These are phyloP conservation scores for Ferrisia virgata DNA, from an alignment of 2,888 invertebrate species.

Conservation along the genomic window DNA sequence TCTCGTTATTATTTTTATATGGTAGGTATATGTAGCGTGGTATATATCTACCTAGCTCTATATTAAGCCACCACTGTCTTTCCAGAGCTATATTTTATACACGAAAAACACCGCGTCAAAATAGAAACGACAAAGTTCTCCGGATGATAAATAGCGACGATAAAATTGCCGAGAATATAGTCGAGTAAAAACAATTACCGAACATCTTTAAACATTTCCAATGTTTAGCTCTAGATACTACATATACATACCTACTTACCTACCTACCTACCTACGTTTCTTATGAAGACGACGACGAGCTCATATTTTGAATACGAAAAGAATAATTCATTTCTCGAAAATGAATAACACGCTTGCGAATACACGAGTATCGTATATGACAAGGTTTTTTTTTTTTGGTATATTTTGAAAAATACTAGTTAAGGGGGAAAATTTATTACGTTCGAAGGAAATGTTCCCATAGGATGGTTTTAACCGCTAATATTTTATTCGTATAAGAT, in stretches of 20 bases:
- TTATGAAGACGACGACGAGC: not conserved
- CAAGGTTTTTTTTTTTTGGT: not conserved
- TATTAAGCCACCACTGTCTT: not conserved
- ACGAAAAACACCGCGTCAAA: not conserved
- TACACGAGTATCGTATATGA: not conserved
- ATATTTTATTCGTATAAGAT: not conserved
- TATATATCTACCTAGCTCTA: not conserved
- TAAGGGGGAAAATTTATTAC: not conserved
- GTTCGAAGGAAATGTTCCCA: not conserved
- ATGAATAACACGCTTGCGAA: not conserved
- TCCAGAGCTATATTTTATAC: not conserved
- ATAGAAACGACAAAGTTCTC: slow-evolving; percentile 7
- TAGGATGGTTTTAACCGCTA: not conserved
- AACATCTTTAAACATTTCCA: slow-evolving; percentile 9
- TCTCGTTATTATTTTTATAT: too few species aligned
- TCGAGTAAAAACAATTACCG: slow-evolving; percentile 5
- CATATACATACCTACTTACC: too few species aligned
- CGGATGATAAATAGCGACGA: slow-evolving; percentile 25
- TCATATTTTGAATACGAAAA: not conserved
- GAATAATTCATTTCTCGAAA: not conserved
- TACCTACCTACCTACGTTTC: too few species aligned
- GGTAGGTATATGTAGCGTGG: too few species aligned
- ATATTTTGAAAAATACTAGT: not conserved
- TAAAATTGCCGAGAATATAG: slow-evolving; percentile 17
- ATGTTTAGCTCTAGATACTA: too few species aligned